These are phyloP conservation scores for Asarcornis scutulata DNA, from an alignment of 2,113 vertebrate species.

Conservation along the genomic window DNA sequence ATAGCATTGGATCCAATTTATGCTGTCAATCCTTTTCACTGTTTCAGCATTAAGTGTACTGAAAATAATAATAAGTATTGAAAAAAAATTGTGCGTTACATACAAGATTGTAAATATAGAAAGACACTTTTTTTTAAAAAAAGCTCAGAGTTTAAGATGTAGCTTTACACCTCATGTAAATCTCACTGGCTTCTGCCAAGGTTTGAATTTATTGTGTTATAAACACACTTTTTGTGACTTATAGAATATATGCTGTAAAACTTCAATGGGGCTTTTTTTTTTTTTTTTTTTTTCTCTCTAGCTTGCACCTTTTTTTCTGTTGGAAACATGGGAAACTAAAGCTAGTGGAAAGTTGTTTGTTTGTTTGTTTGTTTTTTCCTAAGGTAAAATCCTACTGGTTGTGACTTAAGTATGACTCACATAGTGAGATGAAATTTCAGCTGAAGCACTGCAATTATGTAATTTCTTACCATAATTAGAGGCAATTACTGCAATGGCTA, in stretches of 20 bases:
- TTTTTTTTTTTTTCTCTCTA: background rate
- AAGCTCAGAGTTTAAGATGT: background rate
- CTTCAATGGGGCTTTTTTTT: background rate
- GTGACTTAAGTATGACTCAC: background rate
- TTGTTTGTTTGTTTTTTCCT: background rate
- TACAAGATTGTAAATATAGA: background rate
- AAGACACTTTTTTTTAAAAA: background rate
- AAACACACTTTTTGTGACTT: background rate
- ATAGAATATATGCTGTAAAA: background rate
- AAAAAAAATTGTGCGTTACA: background rate
- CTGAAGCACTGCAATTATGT: background rate
- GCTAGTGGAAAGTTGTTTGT: background rate
- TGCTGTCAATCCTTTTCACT: background rate
- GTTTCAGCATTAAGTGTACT: background rate
- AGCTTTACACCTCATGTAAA: background rate
- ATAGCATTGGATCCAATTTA: background rate
- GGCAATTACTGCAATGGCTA: background rate
- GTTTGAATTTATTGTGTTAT: background rate
- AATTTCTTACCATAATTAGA: background rate
- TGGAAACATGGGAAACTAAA: background rate
- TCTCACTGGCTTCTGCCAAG: background rate
- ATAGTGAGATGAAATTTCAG: background rate
- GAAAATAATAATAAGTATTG: background rate
- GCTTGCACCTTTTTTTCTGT: background rate
- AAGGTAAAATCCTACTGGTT: background rate